phyloP scores from a whole-genome alignment of 2,888 invertebrate species.

The Crocallis elinguaria region DNA sequence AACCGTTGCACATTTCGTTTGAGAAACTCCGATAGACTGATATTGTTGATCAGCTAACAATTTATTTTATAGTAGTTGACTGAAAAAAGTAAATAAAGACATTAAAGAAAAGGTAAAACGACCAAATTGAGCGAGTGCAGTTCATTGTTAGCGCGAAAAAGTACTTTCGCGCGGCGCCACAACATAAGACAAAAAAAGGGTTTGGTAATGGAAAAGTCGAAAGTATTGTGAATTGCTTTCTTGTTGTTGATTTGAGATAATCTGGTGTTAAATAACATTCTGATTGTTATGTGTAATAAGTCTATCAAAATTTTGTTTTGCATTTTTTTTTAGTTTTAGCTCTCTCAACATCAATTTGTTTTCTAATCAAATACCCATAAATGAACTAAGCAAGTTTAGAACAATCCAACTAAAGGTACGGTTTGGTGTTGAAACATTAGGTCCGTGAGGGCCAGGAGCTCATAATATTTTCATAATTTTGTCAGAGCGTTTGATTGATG shows the following conservation, averaged over 20 bases:
- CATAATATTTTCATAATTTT: too few relatives aligned
- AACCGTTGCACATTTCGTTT: slow-evolving; percentile 61
- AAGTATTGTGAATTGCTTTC: slow-evolving; percentile 47
- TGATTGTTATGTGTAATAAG: slow-evolving; percentile 1
- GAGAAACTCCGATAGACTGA: slow-evolving; percentile 59
- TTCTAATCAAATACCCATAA: too few relatives aligned
- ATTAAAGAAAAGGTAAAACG: slow-evolving; percentile 62
- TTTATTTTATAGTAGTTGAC: slow-evolving; percentile 71
- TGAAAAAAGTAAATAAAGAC: slow-evolving; percentile 57
- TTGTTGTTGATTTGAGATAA: slow-evolving; percentile 41
- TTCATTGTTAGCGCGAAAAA: slow-evolving; percentile 60
- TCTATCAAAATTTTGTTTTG: neutral
- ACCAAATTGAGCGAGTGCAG: slow-evolving; percentile 51
- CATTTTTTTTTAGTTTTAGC: too few relatives aligned
- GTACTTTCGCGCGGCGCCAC: slow-evolving; percentile 58
- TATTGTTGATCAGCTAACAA: slow-evolving; percentile 50
- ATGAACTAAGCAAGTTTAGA: too few relatives aligned
- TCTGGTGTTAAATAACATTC: slow-evolving; percentile 33
- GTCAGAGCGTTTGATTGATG: too few relatives aligned
- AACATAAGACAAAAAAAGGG: slow-evolving; percentile 51
- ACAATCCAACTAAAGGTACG: too few relatives aligned
- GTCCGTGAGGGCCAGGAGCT: too few relatives aligned
- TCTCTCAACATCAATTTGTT: too few relatives aligned
- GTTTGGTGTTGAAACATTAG: too few relatives aligned
- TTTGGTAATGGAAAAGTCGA: slow-evolving; percentile 55